Percentiles rank a stretch among this genome's conserved stretches.
These are phyloP conservation scores for Bombus superbus DNA, from an alignment of 1,140 invertebrate species.

Conservation along the genomic window DNA sequence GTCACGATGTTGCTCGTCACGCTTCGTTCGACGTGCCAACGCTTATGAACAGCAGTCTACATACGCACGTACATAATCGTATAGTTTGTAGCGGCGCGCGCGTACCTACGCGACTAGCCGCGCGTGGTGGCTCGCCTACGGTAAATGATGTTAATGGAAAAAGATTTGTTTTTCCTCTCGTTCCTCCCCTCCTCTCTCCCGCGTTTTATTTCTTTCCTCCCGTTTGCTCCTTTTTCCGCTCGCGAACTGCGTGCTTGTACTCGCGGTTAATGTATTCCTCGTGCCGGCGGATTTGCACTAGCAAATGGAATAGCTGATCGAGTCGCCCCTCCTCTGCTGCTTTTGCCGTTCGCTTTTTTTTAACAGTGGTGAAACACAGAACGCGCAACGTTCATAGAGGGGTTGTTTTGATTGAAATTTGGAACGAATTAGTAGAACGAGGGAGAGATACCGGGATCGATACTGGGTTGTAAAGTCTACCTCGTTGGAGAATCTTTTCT, in stretches of 20 bases:
- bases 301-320: constrained; percentile 28
- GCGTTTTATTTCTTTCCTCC: not conserved
- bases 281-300: not conserved
- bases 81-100: not conserved
- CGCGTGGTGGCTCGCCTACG: constrained; percentile 62
- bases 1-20: too few species aligned
- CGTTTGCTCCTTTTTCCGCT: not conserved
- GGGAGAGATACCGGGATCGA: not conserved
- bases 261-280: constrained; percentile 21
- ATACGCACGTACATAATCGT: not conserved
- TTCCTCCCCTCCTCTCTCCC: not conserved
- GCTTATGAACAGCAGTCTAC: not conserved
- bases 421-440: not conserved
- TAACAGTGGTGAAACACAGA: not conserved
- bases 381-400: not conserved
- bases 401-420: constrained; percentile 20
- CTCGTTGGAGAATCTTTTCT: constrained; percentile 16
- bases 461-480: not conserved
- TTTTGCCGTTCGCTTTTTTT: not conserved
- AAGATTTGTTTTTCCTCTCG: constrained; percentile 42
- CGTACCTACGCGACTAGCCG: constrained; percentile 64
- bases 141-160: constrained; percentile 59
- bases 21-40: too few species aligned
- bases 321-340: not conserved
- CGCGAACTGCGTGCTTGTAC: not conserved